Base-by-base conservation (phyloP, 1,140 invertebrate species). In the Macrostomum lignano region DNA sequence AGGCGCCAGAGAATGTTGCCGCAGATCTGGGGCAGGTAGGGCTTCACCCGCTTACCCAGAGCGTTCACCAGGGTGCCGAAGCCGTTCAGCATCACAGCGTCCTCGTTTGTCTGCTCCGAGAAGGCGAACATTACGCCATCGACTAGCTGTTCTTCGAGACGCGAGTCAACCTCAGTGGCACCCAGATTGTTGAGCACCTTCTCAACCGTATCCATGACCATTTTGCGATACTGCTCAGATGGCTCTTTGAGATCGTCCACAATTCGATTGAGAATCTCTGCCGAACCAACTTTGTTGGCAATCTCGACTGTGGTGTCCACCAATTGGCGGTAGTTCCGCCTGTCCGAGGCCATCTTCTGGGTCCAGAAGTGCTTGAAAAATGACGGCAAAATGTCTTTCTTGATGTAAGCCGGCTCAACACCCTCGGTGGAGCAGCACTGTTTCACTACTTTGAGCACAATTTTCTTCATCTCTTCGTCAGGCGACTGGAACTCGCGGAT, bases 311-410 rank as follows among this genome's bases (percentile, higher is more conserved):
- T 98, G 1, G 91, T 98, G 46, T 98, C 88, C 0, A 98, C 88
- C 20, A 98, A 61, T 65, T 73, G 47, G 45, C 82, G 65, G 52
- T 96, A 96, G 58, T 98, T 98, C 38, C 86, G 65, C 37, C 84
- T 67, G 58, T 98, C 91, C 17, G 96, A 60, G 2, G 88, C 88
- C 88, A 98, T 98, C 36, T 88, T 67, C 51, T 96, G 88, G 55
- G 96, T 98, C 91, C 91, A 98, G 54, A 98, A 98, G 51, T 93
- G 79, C 62, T 91, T 91, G 62, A 98, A 98, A 59, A 96, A 98
- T 45, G 86, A 81, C 2, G 86, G 82, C 35, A 98, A 60, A 43
- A 98, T 94, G 58, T 98, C 88, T 47, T 93, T 82, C 60, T 93
- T 93, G 40, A 98, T 98, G 42, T 98, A 98, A 42, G 88, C 76